Base-by-base conservation (phyloP, 2,113 vertebrate species). In the Mirounga angustirostris region DNA sequence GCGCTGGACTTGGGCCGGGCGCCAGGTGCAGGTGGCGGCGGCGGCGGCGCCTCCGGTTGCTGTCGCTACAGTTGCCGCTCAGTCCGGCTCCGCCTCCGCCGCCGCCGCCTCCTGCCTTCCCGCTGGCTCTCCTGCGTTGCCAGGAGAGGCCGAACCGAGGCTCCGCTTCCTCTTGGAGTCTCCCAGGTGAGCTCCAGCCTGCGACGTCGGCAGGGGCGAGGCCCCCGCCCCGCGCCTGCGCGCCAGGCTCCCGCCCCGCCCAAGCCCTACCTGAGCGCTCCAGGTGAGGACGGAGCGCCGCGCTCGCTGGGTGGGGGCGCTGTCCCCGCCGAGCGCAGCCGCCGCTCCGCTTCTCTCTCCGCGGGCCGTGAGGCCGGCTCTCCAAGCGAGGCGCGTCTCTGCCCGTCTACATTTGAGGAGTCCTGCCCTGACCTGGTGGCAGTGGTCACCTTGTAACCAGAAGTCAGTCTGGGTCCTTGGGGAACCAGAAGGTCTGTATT, bases 151-250 rank as follows among this genome's bases (percentile, higher is more conserved):
- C 12, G 91, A 52, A 12, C 40, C 74, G 4, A 30, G 83, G 52
- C 90, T 97, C 61, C 22, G 98, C 99, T 99, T 99, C 99, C 99
- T 99, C 98, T 93, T 98, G 54, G 98, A 96, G 99, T 98, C 99
- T 98, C 98, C 99, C 99, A 99, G 99, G 99, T 99, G 99, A 96
- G 99, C 98, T 98, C 82, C 95, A 84, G 87, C 69, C 97, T 16
- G 81, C 80, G 76, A 97, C 91, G 97, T 96, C 97, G 95, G 86
- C 98, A 95, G 97, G 98, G 98, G 97, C 96, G 96, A 85, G 93
- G 93, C 86, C 91, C 96, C 30, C 52, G 63, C 63, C 91, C 94
- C 89, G 97, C 97, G 98, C 98, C 91, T 98, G 97, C 97, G 97
- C 97, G 94, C 94, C 93, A 46, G 92, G 93, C 89, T 54, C 43